Base-by-base conservation (phyloP, 2,888 invertebrate species). In the Phorcus lineatus region DNA sequence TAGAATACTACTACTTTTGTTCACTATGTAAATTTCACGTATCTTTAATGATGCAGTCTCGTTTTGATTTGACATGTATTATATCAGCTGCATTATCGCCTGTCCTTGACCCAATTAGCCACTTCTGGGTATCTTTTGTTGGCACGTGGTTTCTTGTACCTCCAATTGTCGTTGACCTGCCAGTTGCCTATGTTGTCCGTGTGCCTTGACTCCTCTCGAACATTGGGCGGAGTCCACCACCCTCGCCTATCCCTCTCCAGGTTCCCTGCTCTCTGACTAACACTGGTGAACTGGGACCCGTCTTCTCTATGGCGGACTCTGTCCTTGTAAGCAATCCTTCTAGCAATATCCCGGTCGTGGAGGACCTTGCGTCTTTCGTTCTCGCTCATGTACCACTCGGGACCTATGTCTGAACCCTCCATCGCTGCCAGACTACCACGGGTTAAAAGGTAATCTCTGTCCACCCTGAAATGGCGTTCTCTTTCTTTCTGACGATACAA, bases 361-460 rank as follows among this genome's bases (percentile, higher is more conserved):
- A 70, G 36, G n/a, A 36, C 36, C 40, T 40, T 31, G 9, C 17
- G 70, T 16, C 70, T 28, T 11, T 70, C 70, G n/a, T 70, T 70
- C 36, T 70, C 70, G 19, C 36, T 36, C 70, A 70, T 70, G 19
- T 36, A 36, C 70, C 70, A 70, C 11, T 70, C 70, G n/a, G 70
- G 70, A 1, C 70, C 70, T 9, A 70, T 19, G 17, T 70, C 70
- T 2, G 70, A 70, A 2, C 70, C 70, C n/a, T n/a, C 70, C 70
- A 70, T 70, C 19, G 70, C 31, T 36, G 36, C 11, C 17, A 70
- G 31, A 70, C 70, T 70, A 16, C 70, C 70, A 17, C 70, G 28
- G n/a, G 70, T 70, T 0, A 70, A 17, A 36, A 70, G 70, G 24
- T 70, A 36, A 36, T 70, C 70, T 36, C 70, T 70, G 11, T 19